A percentile compares a stretch with the other conserved stretches of the same genome.
Conservation (phyloP, 2,797 vertebrate genomes). For the Acipenser oxyrinchus region DNA sequence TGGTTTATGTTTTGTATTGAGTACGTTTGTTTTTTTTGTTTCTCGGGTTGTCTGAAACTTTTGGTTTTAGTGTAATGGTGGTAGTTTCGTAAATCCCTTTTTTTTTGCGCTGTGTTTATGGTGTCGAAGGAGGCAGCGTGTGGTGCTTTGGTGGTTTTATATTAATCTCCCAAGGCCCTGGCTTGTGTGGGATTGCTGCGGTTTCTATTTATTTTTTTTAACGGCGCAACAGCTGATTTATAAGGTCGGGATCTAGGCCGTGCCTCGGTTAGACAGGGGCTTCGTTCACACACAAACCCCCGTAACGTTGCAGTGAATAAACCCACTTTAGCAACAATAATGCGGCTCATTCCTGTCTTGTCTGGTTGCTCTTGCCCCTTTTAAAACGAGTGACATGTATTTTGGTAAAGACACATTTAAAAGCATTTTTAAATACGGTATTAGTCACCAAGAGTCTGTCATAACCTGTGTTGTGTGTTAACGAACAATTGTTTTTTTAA, state of each 20-base stretch:
- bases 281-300: slow-evolving; percentile 9
- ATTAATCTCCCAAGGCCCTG: slow-evolving; percentile 44
- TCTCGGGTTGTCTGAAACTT: slow-evolving; percentile 10
- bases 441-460: too few species aligned
- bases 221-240: slow-evolving; percentile 59
- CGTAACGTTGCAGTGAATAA: slow-evolving; percentile 25
- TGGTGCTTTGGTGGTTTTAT: slow-evolving; percentile 33
- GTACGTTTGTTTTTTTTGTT: not conserved
- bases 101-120: not conserved
- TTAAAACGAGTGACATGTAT: too few species aligned
- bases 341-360: slow-evolving; percentile 6
- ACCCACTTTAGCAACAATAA: slow-evolving; percentile 31
- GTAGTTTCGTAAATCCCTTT: not conserved
- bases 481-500: too few species aligned
- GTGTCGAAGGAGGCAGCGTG: not conserved
- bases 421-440: too few species aligned
- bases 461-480: too few species aligned
- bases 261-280: slow-evolving; percentile 51
- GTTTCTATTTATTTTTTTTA: slow-evolving; percentile 67
- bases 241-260: slow-evolving; percentile 50
- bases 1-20: not conserved
- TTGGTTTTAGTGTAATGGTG: not conserved
- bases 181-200: slow-evolving; percentile 49
- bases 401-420: too few species aligned
- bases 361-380: not conserved